Conservation (phyloP, 2,888 invertebrate species). For the Pachymerium ferrugineum region DNA sequence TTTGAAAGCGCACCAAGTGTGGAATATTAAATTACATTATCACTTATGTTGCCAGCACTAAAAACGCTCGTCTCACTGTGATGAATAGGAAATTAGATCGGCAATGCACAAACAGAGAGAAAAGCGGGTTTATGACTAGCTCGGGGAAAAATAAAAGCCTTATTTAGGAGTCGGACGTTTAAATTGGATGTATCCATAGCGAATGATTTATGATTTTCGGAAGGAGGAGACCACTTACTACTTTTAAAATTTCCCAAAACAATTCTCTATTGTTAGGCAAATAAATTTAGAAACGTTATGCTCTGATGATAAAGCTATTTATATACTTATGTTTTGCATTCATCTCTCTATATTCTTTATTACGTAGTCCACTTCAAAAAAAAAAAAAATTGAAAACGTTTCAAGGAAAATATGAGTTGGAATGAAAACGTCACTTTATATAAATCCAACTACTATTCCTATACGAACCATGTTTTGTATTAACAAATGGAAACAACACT, state of each 20-base stretch:
- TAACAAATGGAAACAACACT: no score
- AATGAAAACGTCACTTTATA: no score
- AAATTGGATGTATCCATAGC: conserved; percentile 7
- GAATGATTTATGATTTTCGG: conserved; percentile 13
- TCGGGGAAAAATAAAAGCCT: conserved; percentile 11
- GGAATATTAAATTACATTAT: conserved; percentile 27
- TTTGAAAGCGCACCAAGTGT: conserved; percentile 27
- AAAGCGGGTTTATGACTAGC: conserved; percentile 10
- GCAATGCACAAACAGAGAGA: conserved; percentile 20
- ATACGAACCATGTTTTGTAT: no score
- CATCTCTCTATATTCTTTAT: no score
- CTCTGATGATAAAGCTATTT: no score
- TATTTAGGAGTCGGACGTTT: conserved; percentile 8
- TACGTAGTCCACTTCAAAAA: no score
- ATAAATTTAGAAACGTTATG: no score
- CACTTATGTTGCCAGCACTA: conserved; percentile 20
- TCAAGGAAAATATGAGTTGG: no score
- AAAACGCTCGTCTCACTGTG: conserved; percentile 22
- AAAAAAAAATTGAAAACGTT: no score
- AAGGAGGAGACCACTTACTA: background rate
- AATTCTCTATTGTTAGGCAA: no score
- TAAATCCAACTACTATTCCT: no score
- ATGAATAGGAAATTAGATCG: conserved; percentile 27
- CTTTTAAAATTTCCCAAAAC: background rate
- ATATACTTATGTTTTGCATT: no score